Evolutionary conservation across 1,140 invertebrate species (phyloP).

Genomic region (Drosophila fuyamai): DNA sequence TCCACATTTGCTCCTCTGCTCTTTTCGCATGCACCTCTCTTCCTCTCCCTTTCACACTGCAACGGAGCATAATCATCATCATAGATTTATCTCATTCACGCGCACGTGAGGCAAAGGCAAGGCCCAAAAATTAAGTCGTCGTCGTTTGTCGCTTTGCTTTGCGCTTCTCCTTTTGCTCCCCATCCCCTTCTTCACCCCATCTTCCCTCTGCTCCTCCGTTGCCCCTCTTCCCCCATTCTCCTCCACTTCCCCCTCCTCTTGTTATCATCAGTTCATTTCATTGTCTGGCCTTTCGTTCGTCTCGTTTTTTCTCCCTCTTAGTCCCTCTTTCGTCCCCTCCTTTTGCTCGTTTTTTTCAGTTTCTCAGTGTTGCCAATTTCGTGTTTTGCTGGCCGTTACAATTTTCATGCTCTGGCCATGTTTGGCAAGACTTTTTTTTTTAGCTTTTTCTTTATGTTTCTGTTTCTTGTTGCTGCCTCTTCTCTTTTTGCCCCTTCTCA

Average conservation of each 20-base stretch:
- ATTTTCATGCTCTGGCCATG: conserved; percentile 56
- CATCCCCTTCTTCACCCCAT: conserved; percentile 40
- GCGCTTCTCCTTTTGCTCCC: conserved; percentile 22
- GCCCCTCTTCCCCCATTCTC: conserved; percentile 12
- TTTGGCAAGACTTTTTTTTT: conserved; percentile 54
- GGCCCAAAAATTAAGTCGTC: conserved; percentile 72
- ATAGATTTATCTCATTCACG: conserved; percentile 82
- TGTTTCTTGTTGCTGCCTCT: background rate
- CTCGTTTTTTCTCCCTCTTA: conserved; percentile 11
- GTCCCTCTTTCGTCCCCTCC: conserved; percentile 4
- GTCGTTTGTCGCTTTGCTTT: conserved; percentile 47
- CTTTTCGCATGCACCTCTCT: conserved; percentile 18
- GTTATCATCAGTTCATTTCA: conserved; percentile 63
- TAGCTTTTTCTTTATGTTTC: conserved; percentile 19
- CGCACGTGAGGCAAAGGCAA: conserved; percentile 73
- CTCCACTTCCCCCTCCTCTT: conserved; percentile 6
- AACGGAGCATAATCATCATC: conserved; percentile 67
- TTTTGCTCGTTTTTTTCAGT: conserved; percentile 5
- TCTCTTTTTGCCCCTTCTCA: conserved; percentile 32
- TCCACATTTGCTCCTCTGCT: conserved; percentile 37
- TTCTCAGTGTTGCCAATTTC: conserved; percentile 55
- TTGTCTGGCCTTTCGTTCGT: conserved; percentile 43
- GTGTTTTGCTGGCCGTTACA: conserved; percentile 58
- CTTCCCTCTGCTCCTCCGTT: conserved; percentile 27
- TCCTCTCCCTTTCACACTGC: conserved; percentile 43